phyloP scores from a whole-genome alignment of 2,113 vertebrate genomes.

The Orthochromis malagaraziensis region DNA sequence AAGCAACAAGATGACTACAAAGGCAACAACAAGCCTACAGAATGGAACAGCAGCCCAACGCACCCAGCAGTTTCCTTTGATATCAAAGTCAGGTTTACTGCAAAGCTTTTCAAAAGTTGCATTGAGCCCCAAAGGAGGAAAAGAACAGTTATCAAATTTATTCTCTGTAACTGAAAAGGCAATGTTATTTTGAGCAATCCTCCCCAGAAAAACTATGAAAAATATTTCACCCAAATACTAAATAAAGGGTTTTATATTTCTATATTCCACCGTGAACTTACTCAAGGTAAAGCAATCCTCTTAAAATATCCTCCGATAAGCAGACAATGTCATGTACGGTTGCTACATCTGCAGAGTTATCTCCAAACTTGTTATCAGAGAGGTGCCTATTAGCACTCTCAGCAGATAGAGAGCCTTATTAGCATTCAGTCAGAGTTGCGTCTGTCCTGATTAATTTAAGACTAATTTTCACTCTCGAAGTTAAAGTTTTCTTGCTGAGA shows the following conservation, averaged over 20 bases:
- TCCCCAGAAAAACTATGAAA: not conserved
- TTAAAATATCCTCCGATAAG: not conserved
- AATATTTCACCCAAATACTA: not conserved
- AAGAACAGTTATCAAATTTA: not conserved
- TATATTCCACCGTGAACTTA: not conserved
- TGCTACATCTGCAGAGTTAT: not conserved
- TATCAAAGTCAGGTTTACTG: slow-evolving; percentile 22
- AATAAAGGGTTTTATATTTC: not conserved
- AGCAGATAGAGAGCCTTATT: not conserved
- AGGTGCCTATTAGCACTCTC: not conserved
- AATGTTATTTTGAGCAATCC: not conserved
- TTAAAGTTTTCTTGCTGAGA: not conserved
- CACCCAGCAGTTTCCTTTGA: not conserved
- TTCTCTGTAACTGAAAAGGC: not conserved
- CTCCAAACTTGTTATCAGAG: not conserved
- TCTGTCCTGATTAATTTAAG: not conserved
- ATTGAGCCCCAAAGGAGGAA: slow-evolving; percentile 6
- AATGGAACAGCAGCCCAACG: not conserved
- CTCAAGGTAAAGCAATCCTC: not conserved
- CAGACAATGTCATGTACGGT: not conserved
- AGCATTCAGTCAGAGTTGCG: not conserved
- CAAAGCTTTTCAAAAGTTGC: slow-evolving; percentile 20
- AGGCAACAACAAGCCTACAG: slow-evolving; percentile 26
- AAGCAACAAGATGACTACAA: slow-evolving; percentile 19
- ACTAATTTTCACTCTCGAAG: not conserved